Conservation (phyloP, 1,140 invertebrate genomes). For the Drosophila parabipectinata region DNA sequence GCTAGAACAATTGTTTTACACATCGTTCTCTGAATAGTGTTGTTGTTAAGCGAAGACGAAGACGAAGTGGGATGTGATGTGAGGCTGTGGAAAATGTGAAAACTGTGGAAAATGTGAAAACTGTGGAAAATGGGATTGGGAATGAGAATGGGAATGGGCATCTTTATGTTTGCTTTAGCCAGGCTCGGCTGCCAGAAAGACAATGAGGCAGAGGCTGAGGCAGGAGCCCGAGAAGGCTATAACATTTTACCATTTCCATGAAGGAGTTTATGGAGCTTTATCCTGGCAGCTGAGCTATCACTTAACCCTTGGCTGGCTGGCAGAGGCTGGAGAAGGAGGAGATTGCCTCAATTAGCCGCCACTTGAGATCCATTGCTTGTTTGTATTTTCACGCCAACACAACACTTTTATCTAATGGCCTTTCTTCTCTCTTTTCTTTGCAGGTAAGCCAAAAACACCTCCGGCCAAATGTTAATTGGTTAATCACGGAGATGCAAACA, state of each 20-base stretch:
- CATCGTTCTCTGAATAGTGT: conserved; percentile 32
- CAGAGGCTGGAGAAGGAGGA: conserved; percentile 17
- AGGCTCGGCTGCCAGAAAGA: conserved; percentile 12
- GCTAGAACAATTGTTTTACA: conserved; percentile 69
- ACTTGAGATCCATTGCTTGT: conserved; percentile 15
- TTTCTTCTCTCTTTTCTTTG: conserved; percentile 4
- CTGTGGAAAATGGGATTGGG: background rate
- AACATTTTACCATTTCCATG: background rate
- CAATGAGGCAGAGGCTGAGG: background rate
- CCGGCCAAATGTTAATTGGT: conserved; percentile 8
- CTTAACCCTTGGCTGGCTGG: conserved; percentile 26
- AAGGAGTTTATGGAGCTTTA: conserved; percentile 45
- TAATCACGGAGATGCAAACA: conserved; percentile 4
- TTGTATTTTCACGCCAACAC: conserved; percentile 44
- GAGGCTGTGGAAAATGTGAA: background rate
- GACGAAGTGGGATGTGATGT: background rate
- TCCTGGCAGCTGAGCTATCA: conserved; percentile 47
- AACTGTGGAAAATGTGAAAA: background rate
- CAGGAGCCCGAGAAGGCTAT: background rate
- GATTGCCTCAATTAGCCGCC: conserved; percentile 71
- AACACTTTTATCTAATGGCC: conserved; percentile 49
- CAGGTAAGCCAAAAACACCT: conserved; percentile 26
- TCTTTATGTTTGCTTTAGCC: conserved; percentile 50
- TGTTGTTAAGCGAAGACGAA: conserved; percentile 4
- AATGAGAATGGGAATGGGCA: background rate